A percentile compares a stretch with the other conserved stretches of the same genome.
Conservation (phyloP, 2,113 vertebrate genomes). For the Zosterops borbonicus region DNA sequence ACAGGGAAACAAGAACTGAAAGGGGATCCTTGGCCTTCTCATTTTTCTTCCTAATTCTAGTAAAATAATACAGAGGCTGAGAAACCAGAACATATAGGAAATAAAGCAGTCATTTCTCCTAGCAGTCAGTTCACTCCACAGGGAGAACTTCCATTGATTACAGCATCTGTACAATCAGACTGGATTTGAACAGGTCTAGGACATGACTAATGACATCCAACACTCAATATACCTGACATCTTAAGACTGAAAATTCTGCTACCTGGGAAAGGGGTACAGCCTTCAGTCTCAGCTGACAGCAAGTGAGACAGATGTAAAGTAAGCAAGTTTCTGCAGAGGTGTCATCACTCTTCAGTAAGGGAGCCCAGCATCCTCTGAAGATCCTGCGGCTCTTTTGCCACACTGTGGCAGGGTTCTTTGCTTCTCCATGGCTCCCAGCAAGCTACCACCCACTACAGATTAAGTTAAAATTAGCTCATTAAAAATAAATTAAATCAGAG, state of each 20-base stretch:
- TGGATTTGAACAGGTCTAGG: not conserved
- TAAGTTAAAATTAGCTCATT: not conserved
- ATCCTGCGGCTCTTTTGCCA: not conserved
- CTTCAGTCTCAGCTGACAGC: not conserved
- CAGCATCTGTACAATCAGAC: not conserved
- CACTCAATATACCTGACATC: not conserved
- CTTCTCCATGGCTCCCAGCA: not conserved
- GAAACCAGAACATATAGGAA: not conserved
- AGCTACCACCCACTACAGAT: not conserved
- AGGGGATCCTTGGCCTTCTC: not conserved
- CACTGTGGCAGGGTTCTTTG: not conserved
- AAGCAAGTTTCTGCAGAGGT: not conserved
- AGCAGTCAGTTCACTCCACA: not conserved
- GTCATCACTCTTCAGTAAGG: not conserved
- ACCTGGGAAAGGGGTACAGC: not conserved
- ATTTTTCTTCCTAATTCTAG: not conserved
- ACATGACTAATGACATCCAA: not conserved
- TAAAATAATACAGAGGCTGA: not conserved
- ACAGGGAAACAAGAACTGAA: not conserved
- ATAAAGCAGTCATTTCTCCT: not conserved
- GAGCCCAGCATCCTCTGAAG: not conserved
- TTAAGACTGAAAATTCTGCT: not conserved
- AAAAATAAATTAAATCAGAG: not conserved
- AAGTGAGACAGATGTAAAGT: not conserved
- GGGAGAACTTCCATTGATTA: not conserved